A percentile compares a stretch with the other conserved stretches of the same genome.
Conservation (phyloP, 2,888 invertebrate genomes). For the Cacoxenus indagator region DNA sequence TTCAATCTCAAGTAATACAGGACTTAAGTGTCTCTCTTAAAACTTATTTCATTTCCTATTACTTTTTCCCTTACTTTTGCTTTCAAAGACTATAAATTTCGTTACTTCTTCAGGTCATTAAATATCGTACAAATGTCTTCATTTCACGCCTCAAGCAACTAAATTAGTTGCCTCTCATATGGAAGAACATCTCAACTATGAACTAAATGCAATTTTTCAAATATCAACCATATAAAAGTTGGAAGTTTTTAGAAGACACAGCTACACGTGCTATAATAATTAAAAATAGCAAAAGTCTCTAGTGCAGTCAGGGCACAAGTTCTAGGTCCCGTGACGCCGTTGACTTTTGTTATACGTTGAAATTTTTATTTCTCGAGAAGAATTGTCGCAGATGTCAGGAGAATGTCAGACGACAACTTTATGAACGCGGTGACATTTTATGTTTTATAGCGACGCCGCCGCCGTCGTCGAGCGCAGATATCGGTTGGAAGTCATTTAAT, state of each 20-base stretch:
- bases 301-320: not conserved
- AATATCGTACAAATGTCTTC: conserved; percentile 20
- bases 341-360: not conserved
- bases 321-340: conserved; percentile 12
- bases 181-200: conserved; percentile 35
- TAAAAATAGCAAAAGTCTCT: not conserved
- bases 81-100: too few relatives aligned
- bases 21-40: too few relatives aligned
- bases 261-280: not conserved
- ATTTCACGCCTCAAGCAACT: conserved; percentile 42
- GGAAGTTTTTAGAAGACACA: not conserved
- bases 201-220: conserved; percentile 25
- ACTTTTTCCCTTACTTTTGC: too few relatives aligned
- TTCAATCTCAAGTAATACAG: too few relatives aligned
- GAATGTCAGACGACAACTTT: conserved; percentile 38
- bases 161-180: conserved; percentile 44
- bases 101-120: not conserved
- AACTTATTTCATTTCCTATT: not conserved
- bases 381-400: conserved; percentile 13
- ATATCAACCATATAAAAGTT: not conserved
- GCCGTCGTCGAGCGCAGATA: not conserved
- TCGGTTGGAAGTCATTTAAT: not conserved
- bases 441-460: conserved; percentile 18
- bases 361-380: conserved; percentile 16
- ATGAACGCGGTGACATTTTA: conserved; percentile 34